These are phyloP conservation scores for Eudemis profundana DNA, from an alignment of 2,888 invertebrate genomes.

Conservation along the genomic window DNA sequence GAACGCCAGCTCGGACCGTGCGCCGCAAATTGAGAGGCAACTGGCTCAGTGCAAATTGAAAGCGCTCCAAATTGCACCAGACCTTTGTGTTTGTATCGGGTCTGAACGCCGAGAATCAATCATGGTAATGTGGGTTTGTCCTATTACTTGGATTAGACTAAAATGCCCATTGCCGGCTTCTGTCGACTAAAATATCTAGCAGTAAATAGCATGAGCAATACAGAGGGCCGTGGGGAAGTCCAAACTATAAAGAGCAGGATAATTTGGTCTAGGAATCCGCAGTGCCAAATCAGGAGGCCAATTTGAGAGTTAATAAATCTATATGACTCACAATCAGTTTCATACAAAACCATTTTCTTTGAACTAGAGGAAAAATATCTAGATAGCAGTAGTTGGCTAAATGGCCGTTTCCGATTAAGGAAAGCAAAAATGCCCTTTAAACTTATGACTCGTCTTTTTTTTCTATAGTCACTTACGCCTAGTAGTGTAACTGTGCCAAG, in stretches of 20 bases:
- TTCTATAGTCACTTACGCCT: conserved; percentile 9
- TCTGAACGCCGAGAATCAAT: conserved; percentile 76
- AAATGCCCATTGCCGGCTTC: conserved; percentile 53
- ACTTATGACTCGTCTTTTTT: conserved; percentile 6
- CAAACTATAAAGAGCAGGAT: too few relatives aligned
- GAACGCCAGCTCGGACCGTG: conserved; percentile 56
- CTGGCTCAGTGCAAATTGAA: conserved; percentile 78
- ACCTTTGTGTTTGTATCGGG: conserved; percentile 80
- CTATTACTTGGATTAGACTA: conserved; percentile 76
- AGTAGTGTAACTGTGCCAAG: conserved; percentile 18
- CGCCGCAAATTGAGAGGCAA: conserved; percentile 73
- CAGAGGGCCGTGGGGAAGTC: too few relatives aligned
- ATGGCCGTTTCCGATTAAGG: neutral
- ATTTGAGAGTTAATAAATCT: too few relatives aligned
- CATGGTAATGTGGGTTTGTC: conserved; percentile 79
- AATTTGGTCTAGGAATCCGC: too few relatives aligned
- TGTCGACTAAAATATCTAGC: conserved; percentile 10
- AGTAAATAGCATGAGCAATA: too few relatives aligned
- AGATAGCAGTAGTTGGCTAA: too few relatives aligned
- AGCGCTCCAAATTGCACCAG: conserved; percentile 77
- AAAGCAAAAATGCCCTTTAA: neutral
- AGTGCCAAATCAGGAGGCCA: too few relatives aligned
- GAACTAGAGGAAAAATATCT: too few relatives aligned
- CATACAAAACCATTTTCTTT: too few relatives aligned
- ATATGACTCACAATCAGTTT: too few relatives aligned